Conservation (phyloP, 1,140 invertebrate genomes). For the Dolichoris vasculosae region DNA sequence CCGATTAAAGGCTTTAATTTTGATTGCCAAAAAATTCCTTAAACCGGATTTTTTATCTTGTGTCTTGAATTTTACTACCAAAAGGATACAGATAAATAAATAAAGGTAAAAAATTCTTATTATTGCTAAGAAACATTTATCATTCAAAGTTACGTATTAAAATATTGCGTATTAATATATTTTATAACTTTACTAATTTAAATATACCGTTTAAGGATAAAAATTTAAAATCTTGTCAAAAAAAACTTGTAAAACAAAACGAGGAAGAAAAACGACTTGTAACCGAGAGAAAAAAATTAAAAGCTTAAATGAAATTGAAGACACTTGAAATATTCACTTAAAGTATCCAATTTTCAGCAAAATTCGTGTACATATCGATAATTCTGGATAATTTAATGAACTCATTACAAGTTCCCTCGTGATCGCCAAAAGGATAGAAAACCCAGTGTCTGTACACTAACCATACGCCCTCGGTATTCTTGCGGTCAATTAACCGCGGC, state of each 20-base stretch:
- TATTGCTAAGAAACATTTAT: too few relatives aligned
- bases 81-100: too few relatives aligned
- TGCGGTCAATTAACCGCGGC: conserved; percentile 31
- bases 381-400: conserved; percentile 55
- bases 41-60: too few relatives aligned
- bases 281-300: neutral
- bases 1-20: too few relatives aligned
- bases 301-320: neutral
- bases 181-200: neutral
- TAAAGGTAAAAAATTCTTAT: too few relatives aligned
- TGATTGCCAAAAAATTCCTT: too few relatives aligned
- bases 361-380: neutral
- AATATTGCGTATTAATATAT: too few relatives aligned
- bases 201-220: neutral
- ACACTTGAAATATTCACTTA: neutral
- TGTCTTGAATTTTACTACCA: too few relatives aligned
- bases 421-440: neutral
- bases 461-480: conserved; percentile 55
- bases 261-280: neutral
- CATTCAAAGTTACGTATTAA: too few relatives aligned
- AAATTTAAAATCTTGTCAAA: neutral
- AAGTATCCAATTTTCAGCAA: neutral
- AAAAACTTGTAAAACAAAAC: neutral
- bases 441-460: neutral
- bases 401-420: conserved; percentile 17